Conservation (phyloP, 2,113 vertebrate genomes). For the Bagarius yarrelli region DNA sequence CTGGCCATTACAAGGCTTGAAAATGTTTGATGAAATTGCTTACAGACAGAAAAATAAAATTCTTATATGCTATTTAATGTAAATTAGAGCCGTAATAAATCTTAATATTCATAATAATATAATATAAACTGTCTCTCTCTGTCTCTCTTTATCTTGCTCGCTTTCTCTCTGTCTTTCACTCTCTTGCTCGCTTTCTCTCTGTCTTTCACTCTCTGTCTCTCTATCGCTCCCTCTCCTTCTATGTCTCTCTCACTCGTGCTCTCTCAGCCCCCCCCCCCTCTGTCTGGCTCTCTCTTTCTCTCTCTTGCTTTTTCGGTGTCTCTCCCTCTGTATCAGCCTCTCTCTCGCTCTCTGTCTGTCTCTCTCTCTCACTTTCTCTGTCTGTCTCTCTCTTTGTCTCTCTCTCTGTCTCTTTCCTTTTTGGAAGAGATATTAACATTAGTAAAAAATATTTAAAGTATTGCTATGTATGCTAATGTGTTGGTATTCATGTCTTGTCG, state of each 20-base stretch:
- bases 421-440: background rate
- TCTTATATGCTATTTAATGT: background rate
- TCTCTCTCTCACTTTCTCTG: too few relatives aligned
- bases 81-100: background rate
- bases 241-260: background rate
- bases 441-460: background rate
- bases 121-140: background rate
- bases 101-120: too few relatives aligned
- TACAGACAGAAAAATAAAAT: background rate
- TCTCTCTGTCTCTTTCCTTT: background rate
- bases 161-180: background rate
- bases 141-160: background rate
- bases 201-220: background rate
- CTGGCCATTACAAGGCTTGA: background rate
- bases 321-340: too few relatives aligned
- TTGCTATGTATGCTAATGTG: slow-evolving; percentile 8
- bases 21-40: slow-evolving; percentile 17
- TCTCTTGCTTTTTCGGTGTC: too few relatives aligned
- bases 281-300: too few relatives aligned
- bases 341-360: too few relatives aligned
- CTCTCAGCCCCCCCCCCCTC: background rate
- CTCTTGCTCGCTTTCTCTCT: background rate
- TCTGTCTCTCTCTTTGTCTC: background rate
- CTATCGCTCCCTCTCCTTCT: too few relatives aligned
- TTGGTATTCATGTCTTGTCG: slow-evolving; percentile 30